phyloP scores from a whole-genome alignment of 2,113 vertebrate species.

The Arothron firmamentum region DNA sequence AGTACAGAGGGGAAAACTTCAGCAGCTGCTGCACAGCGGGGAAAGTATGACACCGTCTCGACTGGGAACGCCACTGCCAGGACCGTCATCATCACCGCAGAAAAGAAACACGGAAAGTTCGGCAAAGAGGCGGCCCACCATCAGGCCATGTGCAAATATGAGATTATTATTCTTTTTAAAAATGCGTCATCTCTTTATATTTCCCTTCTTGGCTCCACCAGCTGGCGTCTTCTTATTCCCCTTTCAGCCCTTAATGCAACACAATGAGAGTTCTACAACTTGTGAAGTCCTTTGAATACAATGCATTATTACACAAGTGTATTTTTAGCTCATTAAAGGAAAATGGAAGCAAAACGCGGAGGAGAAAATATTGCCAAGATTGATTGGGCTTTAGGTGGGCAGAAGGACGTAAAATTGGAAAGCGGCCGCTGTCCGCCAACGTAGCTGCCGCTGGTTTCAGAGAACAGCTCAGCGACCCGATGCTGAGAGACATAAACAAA shows the following conservation, averaged over 20 bases:
- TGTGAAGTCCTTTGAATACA: too few species aligned
- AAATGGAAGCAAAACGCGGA: too few species aligned
- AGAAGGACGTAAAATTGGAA: too few species aligned
- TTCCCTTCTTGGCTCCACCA: constrained; percentile 24
- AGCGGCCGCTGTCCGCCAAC: too few species aligned
- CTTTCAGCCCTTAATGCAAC: constrained; percentile 9
- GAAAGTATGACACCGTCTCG: constrained; percentile 73
- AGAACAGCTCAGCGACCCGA: too few species aligned
- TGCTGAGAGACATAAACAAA: too few species aligned
- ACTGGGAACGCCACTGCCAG: constrained; percentile 45
- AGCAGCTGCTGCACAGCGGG: constrained; percentile 45
- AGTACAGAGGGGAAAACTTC: constrained; percentile 58
- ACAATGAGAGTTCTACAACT: constrained; percentile 24
- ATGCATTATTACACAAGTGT: too few species aligned
- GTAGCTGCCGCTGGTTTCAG: too few species aligned
- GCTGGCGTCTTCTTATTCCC: constrained; percentile 14
- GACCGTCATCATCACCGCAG: constrained; percentile 45
- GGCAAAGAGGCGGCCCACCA: constrained; percentile 54
- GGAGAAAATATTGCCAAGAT: too few species aligned
- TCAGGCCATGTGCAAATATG: constrained; percentile 63
- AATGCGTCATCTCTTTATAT: constrained; percentile 55
- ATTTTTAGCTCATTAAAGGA: too few species aligned
- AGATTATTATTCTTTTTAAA: constrained; percentile 63
- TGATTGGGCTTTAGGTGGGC: too few species aligned
- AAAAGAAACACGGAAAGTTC: constrained; percentile 76